Base-by-base conservation (phyloP, 2,113 vertebrate genomes). In the Epinephelus fuscoguttatus region DNA sequence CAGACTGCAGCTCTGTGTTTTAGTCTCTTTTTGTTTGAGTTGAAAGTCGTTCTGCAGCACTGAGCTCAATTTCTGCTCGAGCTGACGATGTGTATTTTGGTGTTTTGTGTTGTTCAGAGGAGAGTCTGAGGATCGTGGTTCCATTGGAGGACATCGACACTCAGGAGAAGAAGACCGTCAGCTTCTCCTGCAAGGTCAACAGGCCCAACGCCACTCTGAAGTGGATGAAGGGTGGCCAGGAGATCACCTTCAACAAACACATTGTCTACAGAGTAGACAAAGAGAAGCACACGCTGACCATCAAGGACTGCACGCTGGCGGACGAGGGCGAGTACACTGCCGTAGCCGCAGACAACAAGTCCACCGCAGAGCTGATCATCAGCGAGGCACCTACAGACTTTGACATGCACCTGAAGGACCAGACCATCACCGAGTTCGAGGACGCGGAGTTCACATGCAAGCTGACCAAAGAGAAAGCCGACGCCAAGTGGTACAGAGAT, bases 111-210 rank as follows among this genome's bases (percentile, higher is more conserved):
- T 53, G 3, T 84, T 90, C 96, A 99, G 98, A 98, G 96, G 98
- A 99, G 91, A 97, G 97, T 80, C 96, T 99, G 75, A 96, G 91
- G 92, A 98, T 99, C 53, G 70, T 98, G 80, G 97, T 97, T 60
- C 98, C 98, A 72, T 96, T 97, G 84, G 96, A 98, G 92, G 98
- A 99, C 84, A 94, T 97, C 63, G 98, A 99, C 94, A 99, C 98
- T 30, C 98, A 98, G 95, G 98, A 99, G 91, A 99, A 99, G 94
- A 99, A 96, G 82, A 96, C 97, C 0, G 95, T 98, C 82, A 97
- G 95, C 59, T 99, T 99, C 96, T 97, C 96, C 90, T 99, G 98
- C 87, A 99, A 99, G 93, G 98, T 99, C 70, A 99, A 99, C 92
- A 95, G 96, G 85, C 96, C 94, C 71, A 97, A 97, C 25, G 97